Conservation (phyloP, 1,140 invertebrate species). For the Drosophila nannoptera region DNA sequence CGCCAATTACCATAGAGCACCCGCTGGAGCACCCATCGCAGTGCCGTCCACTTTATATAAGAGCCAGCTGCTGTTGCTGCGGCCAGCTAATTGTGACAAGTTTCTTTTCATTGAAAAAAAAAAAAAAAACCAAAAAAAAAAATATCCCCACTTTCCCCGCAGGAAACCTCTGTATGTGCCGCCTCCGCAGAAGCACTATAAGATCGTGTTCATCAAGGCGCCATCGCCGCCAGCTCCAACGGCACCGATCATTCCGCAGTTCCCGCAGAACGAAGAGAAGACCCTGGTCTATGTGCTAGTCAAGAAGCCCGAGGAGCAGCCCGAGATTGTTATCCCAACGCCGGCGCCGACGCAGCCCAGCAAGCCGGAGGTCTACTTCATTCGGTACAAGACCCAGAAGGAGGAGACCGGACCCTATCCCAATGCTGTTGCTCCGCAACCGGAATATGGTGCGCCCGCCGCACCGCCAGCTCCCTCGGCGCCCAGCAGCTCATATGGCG, state of each 20-base stretch:
- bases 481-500: conserved; percentile 76
- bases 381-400: conserved; percentile 89
- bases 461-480: conserved; percentile 73
- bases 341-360: conserved; percentile 88
- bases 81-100: conserved; percentile 46
- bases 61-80: conserved; percentile 10
- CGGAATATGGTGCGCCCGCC: conserved; percentile 80
- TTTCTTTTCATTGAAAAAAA: conserved; percentile 2
- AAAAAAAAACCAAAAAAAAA: background rate
- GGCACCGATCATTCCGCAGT: conserved; percentile 86
- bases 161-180: conserved; percentile 83
- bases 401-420: conserved; percentile 80
- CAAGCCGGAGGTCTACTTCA: conserved; percentile 93
- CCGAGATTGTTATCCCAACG: conserved; percentile 87
- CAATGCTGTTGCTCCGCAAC: conserved; percentile 79
- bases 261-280: conserved; percentile 91
- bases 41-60: conserved; percentile 52
- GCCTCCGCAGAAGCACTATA: conserved; percentile 92
- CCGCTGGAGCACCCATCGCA: conserved; percentile 1
- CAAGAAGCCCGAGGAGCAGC: conserved; percentile 91
- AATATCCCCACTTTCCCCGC: background rate
- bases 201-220: conserved; percentile 93
- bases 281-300: conserved; percentile 93
- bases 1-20: conserved; percentile 57
- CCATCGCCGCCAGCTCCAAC: conserved; percentile 89